These are phyloP conservation scores for Panagrolaimus sp. DNA, from an alignment of 1,140 invertebrate genomes.

Conservation along the genomic window DNA sequence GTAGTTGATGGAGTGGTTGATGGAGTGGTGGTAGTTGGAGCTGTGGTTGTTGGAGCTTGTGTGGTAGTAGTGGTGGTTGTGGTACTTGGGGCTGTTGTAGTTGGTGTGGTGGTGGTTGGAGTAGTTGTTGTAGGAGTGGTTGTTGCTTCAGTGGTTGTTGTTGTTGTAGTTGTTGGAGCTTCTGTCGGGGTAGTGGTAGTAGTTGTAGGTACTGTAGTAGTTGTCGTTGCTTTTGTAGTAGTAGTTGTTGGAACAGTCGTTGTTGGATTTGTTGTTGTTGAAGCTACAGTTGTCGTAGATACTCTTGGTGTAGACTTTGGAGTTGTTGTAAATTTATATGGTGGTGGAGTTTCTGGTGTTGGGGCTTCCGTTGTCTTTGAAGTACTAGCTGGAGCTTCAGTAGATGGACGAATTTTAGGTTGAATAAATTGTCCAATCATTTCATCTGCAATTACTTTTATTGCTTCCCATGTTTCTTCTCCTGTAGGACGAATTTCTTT, in stretches of 20 bases:
- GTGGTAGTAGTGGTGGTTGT: not conserved
- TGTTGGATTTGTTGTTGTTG: not conserved
- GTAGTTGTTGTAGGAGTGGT: slow-evolving; percentile 21
- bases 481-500: slow-evolving; percentile 73
- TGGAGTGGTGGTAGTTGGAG: not conserved
- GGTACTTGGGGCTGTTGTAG: slow-evolving; percentile 17
- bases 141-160: slow-evolving; percentile 21
- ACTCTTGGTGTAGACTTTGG: not conserved
- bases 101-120: slow-evolving; percentile 8
- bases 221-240: not conserved
- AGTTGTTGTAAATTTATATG: slow-evolving; percentile 7
- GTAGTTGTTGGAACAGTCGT: slow-evolving; percentile 11
- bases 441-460: slow-evolving; percentile 69
- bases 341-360: too few species aligned
- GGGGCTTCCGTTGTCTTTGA: too few species aligned
- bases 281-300: slow-evolving; percentile 12
- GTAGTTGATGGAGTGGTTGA: not conserved
- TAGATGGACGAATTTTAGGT: slow-evolving; percentile 12
- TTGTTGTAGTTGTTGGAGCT: not conserved
- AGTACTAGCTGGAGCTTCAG: slow-evolving; percentile 8
- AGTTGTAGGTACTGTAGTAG: too few species aligned
- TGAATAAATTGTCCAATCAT: slow-evolving; percentile 41
- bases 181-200: not conserved
- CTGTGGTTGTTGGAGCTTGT: not conserved
- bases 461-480: slow-evolving; percentile 72